Evolutionary conservation across 2,113 vertebrate species (phyloP), one percentile per base, ranked within the genome.

Genomic region (Platysternon megacephalum): DNA sequence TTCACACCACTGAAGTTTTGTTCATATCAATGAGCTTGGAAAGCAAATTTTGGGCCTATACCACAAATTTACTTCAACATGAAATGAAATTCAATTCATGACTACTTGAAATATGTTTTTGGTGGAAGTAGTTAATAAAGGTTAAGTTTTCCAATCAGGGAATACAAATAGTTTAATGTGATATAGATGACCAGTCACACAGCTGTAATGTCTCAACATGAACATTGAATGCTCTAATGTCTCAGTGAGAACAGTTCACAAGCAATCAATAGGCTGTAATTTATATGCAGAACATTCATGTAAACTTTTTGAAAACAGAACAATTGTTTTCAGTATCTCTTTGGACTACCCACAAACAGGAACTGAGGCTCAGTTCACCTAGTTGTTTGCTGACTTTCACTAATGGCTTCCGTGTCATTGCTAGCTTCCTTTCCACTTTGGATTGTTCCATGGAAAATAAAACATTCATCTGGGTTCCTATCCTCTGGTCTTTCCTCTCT

Each of bases 1-100:
- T 85, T 83, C 93, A 84, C 92, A 85, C 74, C 86, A 48, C 1
- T 92, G 87, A 74, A 21, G 13, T 92, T 91, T 93, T 94, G 13
- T 51, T 89, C 53, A 32, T 35, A 35, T 74, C 42, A 76, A 93
- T 92, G n/a, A 85, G 65, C 74, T 21, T 2, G 4, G 88, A 89
- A 93, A 96, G 83, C 79, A 89, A 95, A 93, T 85, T 72, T 44
- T 49, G 42, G 58, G 10, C 16, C n/a, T 0, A 0, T 35, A 84
- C 32, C 58, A 84, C 32, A 14, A 91, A 79, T 58, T 5, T 90
- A 81, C 29, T 68, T 68, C 68, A 94, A 84, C 21, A 19, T 32
- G 14, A 42, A 76, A 26, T 88, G 32, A n/a, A 91, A 56, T 90
- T 84, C n/a, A 17, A 84, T 72, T 52, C 14, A 52, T 12, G 78